phyloP scores from a whole-genome alignment of 2,888 invertebrate species.

The Lobophora halterata region DNA sequence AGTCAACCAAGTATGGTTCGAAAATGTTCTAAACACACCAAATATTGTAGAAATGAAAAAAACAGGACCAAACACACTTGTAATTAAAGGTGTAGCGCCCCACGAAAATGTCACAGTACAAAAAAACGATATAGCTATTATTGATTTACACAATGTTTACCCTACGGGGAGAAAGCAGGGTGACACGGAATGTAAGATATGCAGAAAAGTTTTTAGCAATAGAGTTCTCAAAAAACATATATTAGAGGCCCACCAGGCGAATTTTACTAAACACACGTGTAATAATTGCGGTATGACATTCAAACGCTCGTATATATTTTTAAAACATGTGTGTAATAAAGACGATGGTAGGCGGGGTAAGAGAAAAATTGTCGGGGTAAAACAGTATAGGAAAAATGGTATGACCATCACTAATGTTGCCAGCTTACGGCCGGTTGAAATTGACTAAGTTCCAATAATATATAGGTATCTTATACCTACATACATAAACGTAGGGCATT shows the following conservation, averaged over 20 bases:
- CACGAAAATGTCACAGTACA: conserved; percentile 27
- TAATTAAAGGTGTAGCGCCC: conserved; percentile 41
- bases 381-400: neutral
- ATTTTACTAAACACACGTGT: conserved; percentile 28
- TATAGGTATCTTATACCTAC: no score
- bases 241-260: conserved; percentile 28
- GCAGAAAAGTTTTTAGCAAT: conserved; percentile 14
- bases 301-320: conserved; percentile 30
- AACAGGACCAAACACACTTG: conserved; percentile 37
- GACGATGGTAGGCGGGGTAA: neutral
- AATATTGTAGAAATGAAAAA: conserved; percentile 52
- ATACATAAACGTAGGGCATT: no score
- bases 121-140: no score
- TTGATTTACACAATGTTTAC: conserved; percentile 38
- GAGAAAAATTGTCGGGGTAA: neutral
- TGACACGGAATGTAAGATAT: conserved; percentile 21
- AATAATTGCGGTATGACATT: conserved; percentile 33
- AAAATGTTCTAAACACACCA: conserved; percentile 49
- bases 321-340: conserved; percentile 29
- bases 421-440: conserved; percentile 5
- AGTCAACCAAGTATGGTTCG: conserved; percentile 58
- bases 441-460: no score
- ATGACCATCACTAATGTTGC: conserved; percentile 17
- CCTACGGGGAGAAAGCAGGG: conserved; percentile 6
- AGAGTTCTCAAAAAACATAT: conserved; percentile 30